Base-by-base conservation (phyloP, 2,797 vertebrate genomes). In the Borostomias antarcticus region DNA sequence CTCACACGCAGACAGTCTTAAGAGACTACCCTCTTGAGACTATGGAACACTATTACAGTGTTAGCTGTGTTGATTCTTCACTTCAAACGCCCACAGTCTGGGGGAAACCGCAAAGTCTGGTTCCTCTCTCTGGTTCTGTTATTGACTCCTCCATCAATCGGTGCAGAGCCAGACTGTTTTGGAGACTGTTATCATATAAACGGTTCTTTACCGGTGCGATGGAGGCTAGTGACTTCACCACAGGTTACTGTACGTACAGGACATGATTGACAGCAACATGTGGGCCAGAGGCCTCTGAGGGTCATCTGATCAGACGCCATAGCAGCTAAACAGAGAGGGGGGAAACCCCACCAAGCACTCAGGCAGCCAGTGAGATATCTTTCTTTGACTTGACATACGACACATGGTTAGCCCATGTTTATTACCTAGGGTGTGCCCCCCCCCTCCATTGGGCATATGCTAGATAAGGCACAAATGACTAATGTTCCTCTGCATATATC, bases 231-330 rank as follows among this genome's bases (percentile, higher is more conserved):
- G 58, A 28, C 32, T 35, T 21, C 21, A 37, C 23, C 56, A 21
- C 21, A 26, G 30, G 9, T 29, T 50, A 33, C 7, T 23, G 23
- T 21, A 30, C 26, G 23, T 17, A 17, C 25, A 5, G 30, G 48
- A 29, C 10, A 17, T 50, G 54, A 58, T 33, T 58, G 54, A 58
- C 54, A 66, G 43, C 51, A 5, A 30, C 29, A 26, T 48, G 29
- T 66, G 28, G n/a, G 6, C 19, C 43, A 51, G 21, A 21, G 30
- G 13, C 28, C 28, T 32, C 26, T 1, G 28, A 50, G 29, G 43
- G 45, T 50, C 30, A 59, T 33, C 21, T 58, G 45, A 37, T 28
- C 21, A 29, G 7, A 29, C 15, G 7, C 28, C 19, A 40, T 30
- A 47, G 45, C 58, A 32, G 47, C n/a, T 9, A 25, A 51, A 26